Conservation (phyloP, 2,113 vertebrate species). For the Bolborhynchus lineola region DNA sequence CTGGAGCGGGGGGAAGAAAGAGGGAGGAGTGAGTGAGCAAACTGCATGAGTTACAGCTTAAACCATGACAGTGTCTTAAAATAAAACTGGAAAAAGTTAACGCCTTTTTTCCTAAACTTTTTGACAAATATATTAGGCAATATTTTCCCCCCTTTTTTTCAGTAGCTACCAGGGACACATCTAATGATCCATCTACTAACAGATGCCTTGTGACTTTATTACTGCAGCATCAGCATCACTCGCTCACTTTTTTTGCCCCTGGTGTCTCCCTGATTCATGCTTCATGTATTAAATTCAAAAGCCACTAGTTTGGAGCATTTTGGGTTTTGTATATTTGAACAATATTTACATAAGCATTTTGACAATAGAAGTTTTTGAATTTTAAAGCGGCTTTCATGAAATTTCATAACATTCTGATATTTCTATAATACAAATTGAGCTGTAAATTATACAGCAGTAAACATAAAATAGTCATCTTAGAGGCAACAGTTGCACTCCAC, state of each 20-base stretch:
- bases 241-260: slow-evolving; percentile 7
- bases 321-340: background rate
- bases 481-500: background rate
- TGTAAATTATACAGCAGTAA: background rate
- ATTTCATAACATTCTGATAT: slow-evolving; percentile 1
- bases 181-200: slow-evolving; percentile 80
- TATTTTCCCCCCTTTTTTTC: background rate
- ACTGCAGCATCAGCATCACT: slow-evolving; percentile 29
- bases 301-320: background rate
- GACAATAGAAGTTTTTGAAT: background rate
- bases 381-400: slow-evolving; percentile 17
- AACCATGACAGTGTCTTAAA: too few species aligned
- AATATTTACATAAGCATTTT: slow-evolving; percentile 16
- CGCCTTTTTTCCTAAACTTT: slow-evolving; percentile 2
- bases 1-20: too few species aligned
- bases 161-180: slow-evolving; percentile 69
- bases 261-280: background rate
- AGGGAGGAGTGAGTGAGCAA: too few species aligned
- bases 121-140: slow-evolving; percentile 66
- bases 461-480: background rate
- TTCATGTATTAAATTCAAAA: background rate
- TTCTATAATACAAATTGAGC: background rate
- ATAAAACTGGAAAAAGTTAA: background rate
- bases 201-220: slow-evolving; percentile 68
- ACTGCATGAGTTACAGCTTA: too few species aligned